Conservation (phyloP, 2,888 invertebrate species). For the Oegoconia quadripuncta region DNA sequence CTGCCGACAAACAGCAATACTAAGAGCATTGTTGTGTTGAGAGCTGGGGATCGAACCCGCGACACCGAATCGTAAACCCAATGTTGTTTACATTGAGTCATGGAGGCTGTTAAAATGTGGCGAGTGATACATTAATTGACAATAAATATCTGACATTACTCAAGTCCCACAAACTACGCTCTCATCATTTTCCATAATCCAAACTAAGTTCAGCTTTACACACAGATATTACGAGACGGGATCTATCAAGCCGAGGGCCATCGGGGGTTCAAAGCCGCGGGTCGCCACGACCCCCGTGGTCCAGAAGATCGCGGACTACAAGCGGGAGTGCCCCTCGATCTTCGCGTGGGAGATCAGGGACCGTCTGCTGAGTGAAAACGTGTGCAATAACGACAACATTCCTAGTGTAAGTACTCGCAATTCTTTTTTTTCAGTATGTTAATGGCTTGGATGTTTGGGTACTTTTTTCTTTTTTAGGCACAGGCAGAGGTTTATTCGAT, state of each 20-base stretch:
- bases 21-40: too few relatives aligned
- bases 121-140: too few relatives aligned
- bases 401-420: conserved; percentile 93
- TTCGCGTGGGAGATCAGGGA: conserved; percentile 99
- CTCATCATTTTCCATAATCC: conserved; percentile 53
- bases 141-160: too few relatives aligned
- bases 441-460: not conserved
- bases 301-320: conserved; percentile 97
- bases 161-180: conserved; percentile 28
- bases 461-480: too few relatives aligned
- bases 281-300: conserved; percentile 97
- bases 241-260: conserved; percentile 97
- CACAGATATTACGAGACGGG: conserved; percentile 98
- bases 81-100: too few relatives aligned
- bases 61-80: too few relatives aligned
- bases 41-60: too few relatives aligned
- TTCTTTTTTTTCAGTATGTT: not conserved
- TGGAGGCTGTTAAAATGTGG: too few relatives aligned
- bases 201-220: conserved; percentile 70
- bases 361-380: conserved; percentile 93
- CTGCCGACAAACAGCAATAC: too few relatives aligned
- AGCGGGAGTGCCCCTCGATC: conserved; percentile 97
- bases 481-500: too few relatives aligned
- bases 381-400: conserved; percentile 98
- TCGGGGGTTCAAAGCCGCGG: conserved; percentile 97